Evolutionary conservation across 2,113 vertebrate genomes (phyloP), one percentile per base, ranked within the genome.

Genomic region (Oryzias javanicus): DNA sequence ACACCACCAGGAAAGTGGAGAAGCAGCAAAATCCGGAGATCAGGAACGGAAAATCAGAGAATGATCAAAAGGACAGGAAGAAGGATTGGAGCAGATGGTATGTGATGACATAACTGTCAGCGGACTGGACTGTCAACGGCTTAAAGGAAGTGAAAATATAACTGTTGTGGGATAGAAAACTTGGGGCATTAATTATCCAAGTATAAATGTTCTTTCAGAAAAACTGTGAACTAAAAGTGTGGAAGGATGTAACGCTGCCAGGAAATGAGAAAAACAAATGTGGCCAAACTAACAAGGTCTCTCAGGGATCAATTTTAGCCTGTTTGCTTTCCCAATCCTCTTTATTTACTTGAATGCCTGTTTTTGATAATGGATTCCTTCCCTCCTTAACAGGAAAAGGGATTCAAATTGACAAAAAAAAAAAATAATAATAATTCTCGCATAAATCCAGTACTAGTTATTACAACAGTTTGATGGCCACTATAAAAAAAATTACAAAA

Each of bases 21-120:
- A 60, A 22, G 20, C 5, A 27, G 13, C 41, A 16, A 15, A 55
- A 40, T 17, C 17, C 42, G 19, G 27, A 47, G 57, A 67, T 68
- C 56, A 70, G 27, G 24, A 55, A 70, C 19, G 17, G 53, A 63
- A 76, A 75, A 44, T 46, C 49, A 82, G 53, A 69, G 51, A 66
- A 66, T 46, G 60, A 70, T 35, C 22, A 35, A 49, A 55, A 60
- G 15, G 48, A 22, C 63, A 48, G 66, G n/a, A n/a, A 58, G 63
- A 29, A 55, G 61, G 42, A 60, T 25, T 42, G 46, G 64, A 55
- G 58, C 64, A 29, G 63, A 75, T 69, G 52, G 65, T 35, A 10
- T 35, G 8, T 45, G 5, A 50, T 68, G 76, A 52, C 50, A 76
- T 49, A 49, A 47, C 52, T 45, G 65, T 49, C 57, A 40, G 45